Conservation (phyloP, 2,113 vertebrate genomes). For the Diadophis punctatus region DNA sequence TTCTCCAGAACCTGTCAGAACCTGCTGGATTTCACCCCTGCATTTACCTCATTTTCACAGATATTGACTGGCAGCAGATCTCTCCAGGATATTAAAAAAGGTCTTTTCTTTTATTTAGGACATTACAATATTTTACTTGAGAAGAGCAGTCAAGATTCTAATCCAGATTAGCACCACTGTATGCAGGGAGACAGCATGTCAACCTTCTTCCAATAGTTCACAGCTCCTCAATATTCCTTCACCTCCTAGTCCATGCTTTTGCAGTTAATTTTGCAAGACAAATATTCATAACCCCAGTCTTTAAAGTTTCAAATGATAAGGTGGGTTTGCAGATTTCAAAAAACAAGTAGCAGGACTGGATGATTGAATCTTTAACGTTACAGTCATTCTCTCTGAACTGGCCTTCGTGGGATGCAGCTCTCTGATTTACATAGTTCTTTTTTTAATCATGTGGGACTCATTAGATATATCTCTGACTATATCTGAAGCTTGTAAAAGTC, state of each 20-base stretch:
- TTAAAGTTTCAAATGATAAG: background rate
- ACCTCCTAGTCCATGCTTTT: background rate
- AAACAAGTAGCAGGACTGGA: background rate
- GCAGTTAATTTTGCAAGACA: background rate
- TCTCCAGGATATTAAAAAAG: background rate
- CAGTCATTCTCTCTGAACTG: background rate
- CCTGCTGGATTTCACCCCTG: too few species aligned
- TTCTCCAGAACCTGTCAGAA: too few species aligned
- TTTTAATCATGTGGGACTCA: background rate
- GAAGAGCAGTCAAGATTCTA: background rate
- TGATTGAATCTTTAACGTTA: background rate
- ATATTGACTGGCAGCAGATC: background rate
- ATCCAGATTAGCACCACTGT: background rate
- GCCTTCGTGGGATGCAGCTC: background rate
- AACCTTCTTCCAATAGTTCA: background rate
- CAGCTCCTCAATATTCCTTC: background rate
- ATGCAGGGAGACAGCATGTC: background rate
- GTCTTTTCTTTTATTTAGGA: background rate
- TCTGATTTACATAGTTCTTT: background rate
- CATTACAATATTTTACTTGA: background rate
- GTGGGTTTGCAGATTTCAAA: background rate
- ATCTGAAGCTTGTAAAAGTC: background rate
- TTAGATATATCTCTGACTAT: background rate
- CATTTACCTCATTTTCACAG: background rate
- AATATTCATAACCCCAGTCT: background rate